Percentiles rank a stretch among this genome's conserved stretches.
These are phyloP conservation scores for Mimachlamys varia DNA, from an alignment of 2,888 invertebrate genomes.

Conservation along the genomic window DNA sequence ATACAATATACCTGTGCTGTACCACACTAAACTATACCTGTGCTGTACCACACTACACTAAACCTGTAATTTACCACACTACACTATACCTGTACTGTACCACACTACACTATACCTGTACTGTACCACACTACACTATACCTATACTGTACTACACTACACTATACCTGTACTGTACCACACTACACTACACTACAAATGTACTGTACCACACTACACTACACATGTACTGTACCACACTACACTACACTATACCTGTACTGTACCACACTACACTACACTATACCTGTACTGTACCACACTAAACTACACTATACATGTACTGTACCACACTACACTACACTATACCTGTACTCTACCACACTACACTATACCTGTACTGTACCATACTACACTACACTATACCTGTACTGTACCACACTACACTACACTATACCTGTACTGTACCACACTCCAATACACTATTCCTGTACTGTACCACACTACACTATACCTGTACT, in stretches of 20 bases:
- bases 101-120: too few species aligned
- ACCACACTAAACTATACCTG: neutral
- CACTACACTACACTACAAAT: too few species aligned
- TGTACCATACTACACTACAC: neutral
- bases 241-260: too few species aligned
- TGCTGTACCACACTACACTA: neutral
- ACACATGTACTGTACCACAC: too few species aligned
- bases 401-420: neutral
- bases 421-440: neutral
- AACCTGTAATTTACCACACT: neutral
- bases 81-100: too few species aligned
- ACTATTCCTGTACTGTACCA: neutral
- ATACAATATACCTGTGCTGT: neutral
- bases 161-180: too few species aligned
- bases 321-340: neutral
- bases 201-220: too few species aligned
- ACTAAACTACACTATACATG: neutral
- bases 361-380: neutral
- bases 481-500: neutral
- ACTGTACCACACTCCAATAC: too few species aligned
- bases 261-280: neutral
- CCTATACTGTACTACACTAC: too few species aligned
- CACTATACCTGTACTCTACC: neutral
- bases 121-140: too few species aligned
- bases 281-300: neutral